Base-by-base conservation (phyloP, 2,797 vertebrate genomes). In the Thunnus albacares region DNA sequence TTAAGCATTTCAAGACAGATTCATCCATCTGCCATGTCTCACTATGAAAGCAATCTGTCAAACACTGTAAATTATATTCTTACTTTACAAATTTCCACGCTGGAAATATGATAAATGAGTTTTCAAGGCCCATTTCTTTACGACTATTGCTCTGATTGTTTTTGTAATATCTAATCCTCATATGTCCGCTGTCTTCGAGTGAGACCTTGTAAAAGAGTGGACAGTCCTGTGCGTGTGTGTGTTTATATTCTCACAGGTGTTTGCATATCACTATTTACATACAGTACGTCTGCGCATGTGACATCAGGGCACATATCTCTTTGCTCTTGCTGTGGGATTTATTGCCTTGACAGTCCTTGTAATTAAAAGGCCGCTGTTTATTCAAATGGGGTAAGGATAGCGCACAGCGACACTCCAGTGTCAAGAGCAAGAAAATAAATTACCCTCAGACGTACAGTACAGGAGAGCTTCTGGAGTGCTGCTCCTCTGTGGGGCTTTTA, bases 1-100 rank as follows among this genome's bases (percentile, higher is more conserved):
- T 92, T 87, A 75, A 86, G 90, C 88, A 71, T 91, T 91, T 90
- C 77, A 66, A 75, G 91, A 86, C 83, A 63, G 74, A 93, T 94
- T 88, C 85, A 91, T 94, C 88, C 83, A 55, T 81, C 91, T 90
- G 91, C 73, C 92, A 86, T 69, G 85, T 84, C 77, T 59, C 13
- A 73, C 59, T 59, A 77, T 52, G 73, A 83, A 83, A 60, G 84
- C 73, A 77, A 86, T 94, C 78, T 71, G 74, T 94, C 92, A 90
- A 75, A 81, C 75, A 65, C 60, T 58, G 70, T 74, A 86, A 89
- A 86, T 85, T 47, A 72, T 76, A 74, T 85, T 85, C 72, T 60
- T 55, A 51, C 74, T 70, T 87, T 79, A 66, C 71, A 77, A 69
- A 89, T 80, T 49, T 78, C 22, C 20, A 43, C 18, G 56, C 69